These are phyloP conservation scores for Huso huso DNA, from an alignment of 2,797 vertebrate species.

Conservation along the genomic window DNA sequence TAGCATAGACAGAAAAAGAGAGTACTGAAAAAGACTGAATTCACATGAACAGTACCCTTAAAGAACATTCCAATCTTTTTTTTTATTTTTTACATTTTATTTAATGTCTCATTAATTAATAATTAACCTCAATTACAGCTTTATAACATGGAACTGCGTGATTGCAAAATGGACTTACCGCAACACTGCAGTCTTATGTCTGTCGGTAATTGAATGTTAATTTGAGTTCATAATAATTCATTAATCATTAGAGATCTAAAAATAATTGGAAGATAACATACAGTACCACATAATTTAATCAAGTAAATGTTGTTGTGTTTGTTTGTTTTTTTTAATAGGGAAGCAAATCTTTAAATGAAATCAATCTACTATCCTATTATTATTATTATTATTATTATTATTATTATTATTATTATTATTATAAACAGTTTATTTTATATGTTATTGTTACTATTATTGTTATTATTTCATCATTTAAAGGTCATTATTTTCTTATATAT, in stretches of 20 bases:
- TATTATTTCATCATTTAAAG: too few species aligned
- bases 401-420: too few species aligned
- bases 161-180: constrained; percentile 34
- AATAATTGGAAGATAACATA: constrained; percentile 48
- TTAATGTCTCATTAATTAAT: constrained; percentile 43
- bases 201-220: constrained; percentile 37
- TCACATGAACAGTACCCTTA: constrained; percentile 21
- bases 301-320: not conserved
- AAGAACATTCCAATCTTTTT: constrained; percentile 9
- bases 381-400: too few species aligned
- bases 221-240: constrained; percentile 53
- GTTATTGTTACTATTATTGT: too few species aligned
- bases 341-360: too few species aligned
- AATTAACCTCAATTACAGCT: constrained; percentile 61
- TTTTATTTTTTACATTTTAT: constrained; percentile 47
- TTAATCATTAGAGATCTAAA: constrained; percentile 48
- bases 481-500: too few species aligned
- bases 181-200: constrained; percentile 22
- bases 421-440: too few species aligned
- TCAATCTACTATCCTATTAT: too few species aligned
- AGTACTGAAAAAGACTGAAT: constrained; percentile 3
- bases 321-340: not conserved
- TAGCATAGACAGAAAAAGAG: too few species aligned
- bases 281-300: not conserved
- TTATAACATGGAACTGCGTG: constrained; percentile 32